Conservation (phyloP, 2,888 invertebrate genomes). For the Tholera decimalis region DNA sequence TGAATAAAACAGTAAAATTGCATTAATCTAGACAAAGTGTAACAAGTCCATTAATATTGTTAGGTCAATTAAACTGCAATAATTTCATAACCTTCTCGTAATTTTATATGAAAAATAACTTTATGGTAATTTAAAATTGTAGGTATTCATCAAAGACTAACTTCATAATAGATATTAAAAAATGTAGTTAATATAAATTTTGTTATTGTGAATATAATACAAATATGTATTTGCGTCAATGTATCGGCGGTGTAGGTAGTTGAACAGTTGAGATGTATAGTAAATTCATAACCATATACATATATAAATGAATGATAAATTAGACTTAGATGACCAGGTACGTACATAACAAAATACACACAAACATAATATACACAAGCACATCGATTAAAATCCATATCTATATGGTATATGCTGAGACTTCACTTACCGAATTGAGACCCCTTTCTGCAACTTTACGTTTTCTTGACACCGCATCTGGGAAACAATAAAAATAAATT, state of each 20-base stretch:
- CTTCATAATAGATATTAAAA: background rate
- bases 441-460: background rate
- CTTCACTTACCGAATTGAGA: background rate
- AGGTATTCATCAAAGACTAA: background rate
- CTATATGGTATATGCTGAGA: background rate
- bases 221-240: background rate
- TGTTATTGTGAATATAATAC: background rate
- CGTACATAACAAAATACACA: too few relatives aligned
- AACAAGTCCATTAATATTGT: constrained; percentile 24
- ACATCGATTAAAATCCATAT: constrained; percentile 23
- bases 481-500: background rate
- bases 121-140: background rate
- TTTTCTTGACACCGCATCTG: background rate
- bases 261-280: background rate
- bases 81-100: background rate
- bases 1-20: constrained; percentile 20
- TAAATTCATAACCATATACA: constrained; percentile 29
- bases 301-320: constrained; percentile 48
- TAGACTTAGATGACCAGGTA: constrained; percentile 29
- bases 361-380: too few relatives aligned
- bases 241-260: background rate
- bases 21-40: constrained; percentile 11
- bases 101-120: constrained; percentile 1
- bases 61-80: constrained; percentile 23
- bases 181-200: background rate